These are phyloP conservation scores for Molorchus minor DNA, from an alignment of 2,888 invertebrate species.

Conservation along the genomic window DNA sequence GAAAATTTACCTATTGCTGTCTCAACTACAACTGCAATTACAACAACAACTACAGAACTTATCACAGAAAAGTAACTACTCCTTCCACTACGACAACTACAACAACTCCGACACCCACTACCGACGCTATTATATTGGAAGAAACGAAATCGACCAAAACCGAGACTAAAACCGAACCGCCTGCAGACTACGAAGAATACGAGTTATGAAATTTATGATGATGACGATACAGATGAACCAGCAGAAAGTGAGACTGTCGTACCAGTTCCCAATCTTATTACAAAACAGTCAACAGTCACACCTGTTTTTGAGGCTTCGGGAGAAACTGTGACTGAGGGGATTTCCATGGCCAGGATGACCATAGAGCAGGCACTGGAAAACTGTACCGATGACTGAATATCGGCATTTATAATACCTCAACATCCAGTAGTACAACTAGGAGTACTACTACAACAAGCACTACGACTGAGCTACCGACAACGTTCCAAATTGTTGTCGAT, in stretches of 20 bases:
- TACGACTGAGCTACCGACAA: slow-evolving; percentile 37
- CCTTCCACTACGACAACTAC: slow-evolving; percentile 20
- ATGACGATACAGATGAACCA: slow-evolving; percentile 58
- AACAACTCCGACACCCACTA: slow-evolving; percentile 22
- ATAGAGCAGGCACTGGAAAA: slow-evolving; percentile 33
- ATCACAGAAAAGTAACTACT: slow-evolving; percentile 32
- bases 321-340: slow-evolving; percentile 36
- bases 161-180: too few species aligned
- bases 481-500: slow-evolving; percentile 46
- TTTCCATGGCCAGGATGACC: slow-evolving; percentile 33
- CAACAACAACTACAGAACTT: slow-evolving; percentile 34
- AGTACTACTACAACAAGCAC: slow-evolving; percentile 31
- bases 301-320: slow-evolving; percentile 31
- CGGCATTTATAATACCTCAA: slow-evolving; percentile 45
- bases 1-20: slow-evolving; percentile 26
- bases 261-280: slow-evolving; percentile 48
- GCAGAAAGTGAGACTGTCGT: slow-evolving; percentile 59
- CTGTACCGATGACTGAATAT: slow-evolving; percentile 21
- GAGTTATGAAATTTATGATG: slow-evolving; percentile 63
- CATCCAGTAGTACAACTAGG: slow-evolving; percentile 47
- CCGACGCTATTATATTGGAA: background rate
- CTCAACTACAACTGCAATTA: slow-evolving; percentile 30
- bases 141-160: background rate
- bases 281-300: slow-evolving; percentile 40
- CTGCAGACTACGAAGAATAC: too few species aligned